Conservation (phyloP, 2,113 vertebrate genomes). For the Heterotis niloticus region DNA sequence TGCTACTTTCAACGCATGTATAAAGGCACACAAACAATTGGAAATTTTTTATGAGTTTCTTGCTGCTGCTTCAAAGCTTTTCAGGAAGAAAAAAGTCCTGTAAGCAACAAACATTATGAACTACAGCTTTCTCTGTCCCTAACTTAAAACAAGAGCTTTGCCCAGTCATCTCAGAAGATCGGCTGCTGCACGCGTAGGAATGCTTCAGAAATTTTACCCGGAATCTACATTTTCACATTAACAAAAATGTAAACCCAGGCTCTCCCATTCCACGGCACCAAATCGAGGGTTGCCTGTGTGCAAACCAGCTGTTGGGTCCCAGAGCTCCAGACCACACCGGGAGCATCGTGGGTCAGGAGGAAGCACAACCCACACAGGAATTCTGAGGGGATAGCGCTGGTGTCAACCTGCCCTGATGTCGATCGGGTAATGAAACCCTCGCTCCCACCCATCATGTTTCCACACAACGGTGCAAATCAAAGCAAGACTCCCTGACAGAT, state of each 20-base stretch:
- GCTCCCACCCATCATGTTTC: background rate
- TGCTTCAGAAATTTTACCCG: background rate
- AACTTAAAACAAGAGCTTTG: too few relatives aligned
- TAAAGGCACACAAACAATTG: too few relatives aligned
- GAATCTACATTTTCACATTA: background rate
- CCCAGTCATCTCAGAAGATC: too few relatives aligned
- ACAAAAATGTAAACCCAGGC: background rate
- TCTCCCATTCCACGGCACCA: background rate
- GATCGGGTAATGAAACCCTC: background rate
- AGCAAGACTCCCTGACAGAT: conserved; percentile 14
- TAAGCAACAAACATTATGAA: too few relatives aligned
- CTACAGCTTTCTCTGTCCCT: too few relatives aligned
- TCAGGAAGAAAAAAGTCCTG: too few relatives aligned
- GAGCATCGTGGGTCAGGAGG: background rate
- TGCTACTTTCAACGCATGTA: too few relatives aligned
- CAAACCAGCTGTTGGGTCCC: background rate
- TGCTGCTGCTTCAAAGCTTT: too few relatives aligned
- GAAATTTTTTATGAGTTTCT: too few relatives aligned
- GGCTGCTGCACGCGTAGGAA: background rate
- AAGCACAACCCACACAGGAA: background rate
- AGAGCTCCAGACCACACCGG: background rate
- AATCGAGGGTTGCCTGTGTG: background rate
- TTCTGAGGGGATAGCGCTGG: background rate
- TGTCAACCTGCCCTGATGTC: background rate
- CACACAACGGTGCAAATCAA: background rate